A percentile compares a stretch with the other conserved stretches of the same genome.
phyloP scores from a whole-genome alignment of 2,797 vertebrate genomes.

The Monodelphis domestica region DNA sequence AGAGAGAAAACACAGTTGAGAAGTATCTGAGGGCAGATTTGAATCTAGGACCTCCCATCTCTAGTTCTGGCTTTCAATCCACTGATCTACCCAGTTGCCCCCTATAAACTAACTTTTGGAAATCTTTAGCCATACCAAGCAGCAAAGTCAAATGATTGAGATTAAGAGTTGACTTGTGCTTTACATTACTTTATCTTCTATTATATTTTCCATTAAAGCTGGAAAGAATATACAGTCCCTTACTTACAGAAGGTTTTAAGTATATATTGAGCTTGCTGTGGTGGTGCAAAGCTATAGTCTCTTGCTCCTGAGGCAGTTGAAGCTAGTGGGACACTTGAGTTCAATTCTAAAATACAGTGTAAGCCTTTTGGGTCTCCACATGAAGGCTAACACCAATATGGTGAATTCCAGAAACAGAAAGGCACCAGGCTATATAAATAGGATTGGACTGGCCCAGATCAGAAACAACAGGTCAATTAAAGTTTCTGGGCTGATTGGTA shows the following conservation, averaged over 20 bases:
- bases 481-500: neutral
- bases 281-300: neutral
- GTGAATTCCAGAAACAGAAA: neutral
- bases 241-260: constrained; percentile 9
- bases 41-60: no score
- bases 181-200: constrained; percentile 32
- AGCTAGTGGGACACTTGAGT: neutral
- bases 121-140: neutral
- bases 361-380: neutral
- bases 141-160: constrained; percentile 32
- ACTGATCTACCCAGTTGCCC: no score
- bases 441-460: no score
- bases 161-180: constrained; percentile 35
- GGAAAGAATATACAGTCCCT: constrained; percentile 26
- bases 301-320: no score
- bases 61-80: no score
- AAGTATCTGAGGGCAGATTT: no score
- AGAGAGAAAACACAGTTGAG: no score
- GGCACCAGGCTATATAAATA: neutral
- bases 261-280: neutral
- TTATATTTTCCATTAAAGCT: constrained; percentile 43
- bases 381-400: neutral
- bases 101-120: neutral
- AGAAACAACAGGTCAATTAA: neutral
- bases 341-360: neutral